Percentiles rank a stretch among this genome's conserved stretches.
These are phyloP conservation scores for Gallinago nigripennis DNA, from an alignment of 2,797 vertebrate species.

Conservation along the genomic window DNA sequence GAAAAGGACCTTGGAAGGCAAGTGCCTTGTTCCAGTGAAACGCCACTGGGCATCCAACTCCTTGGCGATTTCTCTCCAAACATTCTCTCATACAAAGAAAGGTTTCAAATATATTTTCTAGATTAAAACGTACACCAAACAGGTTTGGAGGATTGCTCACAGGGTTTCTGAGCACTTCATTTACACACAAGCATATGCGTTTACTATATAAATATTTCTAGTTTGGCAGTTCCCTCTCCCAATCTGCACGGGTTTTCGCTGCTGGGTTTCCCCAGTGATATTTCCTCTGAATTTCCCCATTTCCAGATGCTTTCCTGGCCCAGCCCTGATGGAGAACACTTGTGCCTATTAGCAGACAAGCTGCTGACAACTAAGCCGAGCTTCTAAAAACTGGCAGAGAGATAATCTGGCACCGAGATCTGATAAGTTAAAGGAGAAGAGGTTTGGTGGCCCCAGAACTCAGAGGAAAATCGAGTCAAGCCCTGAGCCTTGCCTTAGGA, in stretches of 20 bases:
- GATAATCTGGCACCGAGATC: conserved; percentile 18
- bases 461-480: neutral
- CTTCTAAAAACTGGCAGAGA: conserved; percentile 47
- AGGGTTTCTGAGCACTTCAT: conserved; percentile 9
- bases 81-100: neutral
- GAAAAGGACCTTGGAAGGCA: neutral
- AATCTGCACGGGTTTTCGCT: neutral
- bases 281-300: conserved; percentile 12
- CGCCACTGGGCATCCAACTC: accelerated
- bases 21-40: neutral
- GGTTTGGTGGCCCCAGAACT: neutral
- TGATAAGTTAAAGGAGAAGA: neutral
- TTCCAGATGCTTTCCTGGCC: conserved; percentile 31
- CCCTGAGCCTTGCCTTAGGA: neutral
- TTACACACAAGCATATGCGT: neutral
- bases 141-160: neutral
- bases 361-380: conserved; percentile 33
- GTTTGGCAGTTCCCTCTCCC: conserved; percentile 2
- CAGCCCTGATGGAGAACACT: conserved; percentile 42
- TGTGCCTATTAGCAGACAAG: conserved; percentile 56
- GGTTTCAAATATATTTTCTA: neutral
- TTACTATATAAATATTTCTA: conserved; percentile 27
- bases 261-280: neutral
- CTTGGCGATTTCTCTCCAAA: neutral
- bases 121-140: neutral